A percentile compares a stretch with the other conserved stretches of the same genome.
Conservation (phyloP, 2,888 invertebrate genomes). For the Volucella bombylans region DNA sequence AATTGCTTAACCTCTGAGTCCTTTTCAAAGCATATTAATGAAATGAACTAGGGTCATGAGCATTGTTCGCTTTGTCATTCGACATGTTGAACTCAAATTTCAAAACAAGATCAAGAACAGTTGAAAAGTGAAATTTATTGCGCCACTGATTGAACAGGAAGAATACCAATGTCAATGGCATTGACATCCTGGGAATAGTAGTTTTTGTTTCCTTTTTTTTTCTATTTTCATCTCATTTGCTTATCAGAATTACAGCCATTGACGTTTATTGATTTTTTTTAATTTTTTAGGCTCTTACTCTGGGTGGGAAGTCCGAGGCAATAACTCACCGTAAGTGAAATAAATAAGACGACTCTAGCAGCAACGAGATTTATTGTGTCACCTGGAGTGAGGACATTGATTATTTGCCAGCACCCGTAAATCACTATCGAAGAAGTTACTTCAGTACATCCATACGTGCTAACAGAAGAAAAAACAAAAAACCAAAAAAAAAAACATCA, state of each 20-base stretch:
- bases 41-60: slow-evolving; percentile 3
- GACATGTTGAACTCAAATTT: slow-evolving; percentile 62
- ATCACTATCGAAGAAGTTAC: slow-evolving; percentile 59
- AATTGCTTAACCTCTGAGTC: slow-evolving; percentile 15
- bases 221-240: slow-evolving; percentile 49
- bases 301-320: slow-evolving; percentile 42
- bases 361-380: slow-evolving; percentile 65
- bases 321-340: slow-evolving; percentile 71
- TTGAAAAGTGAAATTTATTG: slow-evolving; percentile 73
- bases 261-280: slow-evolving; percentile 30
- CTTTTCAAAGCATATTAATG: slow-evolving; percentile 42
- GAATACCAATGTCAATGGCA: slow-evolving; percentile 12
- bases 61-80: slow-evolving; percentile 19
- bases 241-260: slow-evolving; percentile 43
- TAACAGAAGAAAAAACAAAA: slow-evolving; percentile 13
- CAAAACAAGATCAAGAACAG: slow-evolving; percentile 61
- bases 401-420: slow-evolving; percentile 54
- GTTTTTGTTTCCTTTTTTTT: slow-evolving; percentile 12
- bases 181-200: slow-evolving; percentile 45
- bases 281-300: slow-evolving; percentile 5
- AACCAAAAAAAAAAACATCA: not conserved
- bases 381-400: slow-evolving; percentile 72
- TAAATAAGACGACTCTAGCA: slow-evolving; percentile 68
- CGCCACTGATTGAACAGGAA: slow-evolving; percentile 72
- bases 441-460: slow-evolving; percentile 8